These are phyloP conservation scores for Ceratothoa steindachneri DNA, from an alignment of 2,888 invertebrate genomes.

Conservation along the genomic window DNA sequence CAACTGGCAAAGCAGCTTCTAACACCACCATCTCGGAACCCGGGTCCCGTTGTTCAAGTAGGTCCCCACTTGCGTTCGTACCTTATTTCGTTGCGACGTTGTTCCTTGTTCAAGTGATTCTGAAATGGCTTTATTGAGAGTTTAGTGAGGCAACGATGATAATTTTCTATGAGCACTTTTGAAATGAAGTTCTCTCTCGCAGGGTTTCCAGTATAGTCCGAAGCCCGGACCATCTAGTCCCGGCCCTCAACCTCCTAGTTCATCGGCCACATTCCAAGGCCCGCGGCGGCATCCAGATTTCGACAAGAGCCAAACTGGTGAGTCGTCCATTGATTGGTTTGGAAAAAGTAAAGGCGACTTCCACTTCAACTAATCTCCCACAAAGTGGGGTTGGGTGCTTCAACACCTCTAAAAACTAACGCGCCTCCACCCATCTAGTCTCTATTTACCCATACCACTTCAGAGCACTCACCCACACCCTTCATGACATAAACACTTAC, in stretches of 20 bases:
- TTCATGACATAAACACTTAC: too few species aligned
- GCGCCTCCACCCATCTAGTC: too few species aligned
- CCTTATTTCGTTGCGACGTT: neutral
- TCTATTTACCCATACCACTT: too few species aligned
- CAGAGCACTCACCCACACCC: too few species aligned
- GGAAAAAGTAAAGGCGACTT: neutral
- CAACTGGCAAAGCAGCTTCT: constrained; percentile 47
- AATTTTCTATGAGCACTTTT: too few species aligned
- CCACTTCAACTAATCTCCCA: too few species aligned
- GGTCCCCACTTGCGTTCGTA: constrained; percentile 16
- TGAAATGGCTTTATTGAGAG: too few species aligned
- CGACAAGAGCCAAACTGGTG: constrained; percentile 26
- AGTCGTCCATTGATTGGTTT: neutral
- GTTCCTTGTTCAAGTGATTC: neutral
- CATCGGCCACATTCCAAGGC: constrained; percentile 16
- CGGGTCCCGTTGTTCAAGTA: constrained; percentile 39
- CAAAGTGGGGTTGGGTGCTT: too few species aligned
- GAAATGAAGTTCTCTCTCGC: too few species aligned
- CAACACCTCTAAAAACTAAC: too few species aligned
- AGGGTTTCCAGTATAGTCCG: constrained; percentile 35
- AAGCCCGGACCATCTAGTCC: constrained; percentile 48
- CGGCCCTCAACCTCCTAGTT: constrained; percentile 34
- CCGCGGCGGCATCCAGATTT: constrained; percentile 45
- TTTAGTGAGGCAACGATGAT: too few species aligned
- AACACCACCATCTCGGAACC: constrained; percentile 32